Evolutionary conservation across 2,888 invertebrate species (phyloP).

Genomic region (Xestia xanthographa): DNA sequence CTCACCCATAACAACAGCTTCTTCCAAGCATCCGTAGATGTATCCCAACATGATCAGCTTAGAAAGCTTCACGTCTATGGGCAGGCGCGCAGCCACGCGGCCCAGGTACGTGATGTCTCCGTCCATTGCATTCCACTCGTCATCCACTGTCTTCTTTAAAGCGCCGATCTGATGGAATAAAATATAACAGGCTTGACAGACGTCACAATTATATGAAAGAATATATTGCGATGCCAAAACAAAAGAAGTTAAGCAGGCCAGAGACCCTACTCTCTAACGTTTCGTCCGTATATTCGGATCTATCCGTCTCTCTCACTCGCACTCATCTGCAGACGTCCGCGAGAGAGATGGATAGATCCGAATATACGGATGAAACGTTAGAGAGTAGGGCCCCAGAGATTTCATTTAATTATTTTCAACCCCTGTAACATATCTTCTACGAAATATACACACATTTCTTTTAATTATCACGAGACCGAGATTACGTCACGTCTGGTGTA

Average conservation of each 20-base stretch:
- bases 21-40: conserved; percentile 95
- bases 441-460: not conserved
- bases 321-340: no score
- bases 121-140: conserved; percentile 91
- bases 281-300: no score
- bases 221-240: not conserved
- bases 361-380: no score
- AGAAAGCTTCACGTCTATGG: conserved; percentile 95
- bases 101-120: conserved; percentile 97
- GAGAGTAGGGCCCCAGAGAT: no score
- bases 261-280: no score
- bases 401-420: not conserved
- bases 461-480: not conserved
- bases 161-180: conserved; percentile 93
- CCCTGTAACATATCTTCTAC: not conserved
- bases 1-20: conserved; percentile 95
- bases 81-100: conserved; percentile 94
- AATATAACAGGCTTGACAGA: not conserved
- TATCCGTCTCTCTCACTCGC: no score
- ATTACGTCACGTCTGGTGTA: not conserved
- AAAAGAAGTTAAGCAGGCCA: no score
- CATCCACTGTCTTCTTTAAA: conserved; percentile 91
- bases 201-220: not conserved
- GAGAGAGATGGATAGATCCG: no score
- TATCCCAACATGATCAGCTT: conserved; percentile 97